phyloP scores from a whole-genome alignment of 2,888 invertebrate species.

The Cosmopolites sordidus region DNA sequence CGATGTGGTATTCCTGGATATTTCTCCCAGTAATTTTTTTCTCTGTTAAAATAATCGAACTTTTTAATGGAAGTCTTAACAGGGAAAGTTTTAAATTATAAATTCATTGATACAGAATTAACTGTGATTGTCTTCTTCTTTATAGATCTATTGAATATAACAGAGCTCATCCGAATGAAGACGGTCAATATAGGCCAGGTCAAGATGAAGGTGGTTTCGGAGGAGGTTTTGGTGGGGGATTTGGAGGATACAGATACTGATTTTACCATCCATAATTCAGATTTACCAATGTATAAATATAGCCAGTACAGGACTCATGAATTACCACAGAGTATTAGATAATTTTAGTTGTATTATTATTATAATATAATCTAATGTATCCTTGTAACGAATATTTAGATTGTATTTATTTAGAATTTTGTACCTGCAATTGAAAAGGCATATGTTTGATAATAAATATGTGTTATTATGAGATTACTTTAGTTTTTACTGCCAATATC shows the following conservation, averaged over 20 bases:
- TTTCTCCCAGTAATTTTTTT: too few species aligned
- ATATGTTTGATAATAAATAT: constrained; percentile 12
- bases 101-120: too few species aligned
- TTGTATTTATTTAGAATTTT: constrained; percentile 15
- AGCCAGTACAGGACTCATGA: constrained; percentile 1
- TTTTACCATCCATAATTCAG: background rate
- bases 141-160: constrained; percentile 37
- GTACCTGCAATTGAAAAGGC: constrained; percentile 5
- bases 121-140: too few species aligned
- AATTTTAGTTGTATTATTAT: constrained; percentile 3
- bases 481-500: too few species aligned
- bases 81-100: too few species aligned
- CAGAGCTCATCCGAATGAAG: constrained; percentile 33
- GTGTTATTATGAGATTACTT: constrained; percentile 7
- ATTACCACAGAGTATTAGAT: background rate
- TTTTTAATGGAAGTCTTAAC: too few species aligned
- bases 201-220: constrained; percentile 31
- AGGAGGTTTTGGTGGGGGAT: constrained; percentile 16
- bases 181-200: constrained; percentile 38
- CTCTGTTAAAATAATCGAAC: too few species aligned
- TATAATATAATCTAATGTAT: background rate
- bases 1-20: too few species aligned
- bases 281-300: background rate
- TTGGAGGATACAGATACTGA: constrained; percentile 1
- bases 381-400: background rate